Evolutionary conservation across 2,797 vertebrate genomes (phyloP).

Genomic region (Coilia nasus): DNA sequence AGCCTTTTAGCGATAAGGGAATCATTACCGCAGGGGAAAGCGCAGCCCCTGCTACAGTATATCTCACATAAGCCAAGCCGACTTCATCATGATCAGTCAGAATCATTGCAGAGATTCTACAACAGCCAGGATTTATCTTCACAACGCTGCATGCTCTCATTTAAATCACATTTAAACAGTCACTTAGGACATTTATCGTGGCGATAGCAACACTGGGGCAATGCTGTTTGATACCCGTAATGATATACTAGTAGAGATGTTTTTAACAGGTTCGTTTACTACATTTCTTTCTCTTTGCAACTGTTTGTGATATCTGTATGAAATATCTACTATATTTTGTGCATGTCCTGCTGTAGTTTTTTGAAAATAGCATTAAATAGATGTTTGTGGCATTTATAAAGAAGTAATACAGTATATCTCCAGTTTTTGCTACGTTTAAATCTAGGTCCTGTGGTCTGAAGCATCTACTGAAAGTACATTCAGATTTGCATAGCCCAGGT

Average conservation of each 20-base stretch:
- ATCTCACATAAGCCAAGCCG: neutral
- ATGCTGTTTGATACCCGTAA: neutral
- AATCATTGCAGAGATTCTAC: neutral
- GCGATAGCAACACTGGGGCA: neutral
- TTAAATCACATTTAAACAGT: neutral
- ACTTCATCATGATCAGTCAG: neutral
- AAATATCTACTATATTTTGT: neutral
- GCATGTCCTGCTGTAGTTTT: neutral
- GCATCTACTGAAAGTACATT: neutral
- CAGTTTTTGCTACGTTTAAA: neutral
- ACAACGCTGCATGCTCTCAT: neutral
- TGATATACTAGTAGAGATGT: neutral
- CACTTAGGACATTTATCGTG: neutral
- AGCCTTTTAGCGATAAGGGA: conserved; percentile 46
- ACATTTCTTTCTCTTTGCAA: too few species aligned
- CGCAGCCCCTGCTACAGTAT: neutral
- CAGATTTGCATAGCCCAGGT: neutral
- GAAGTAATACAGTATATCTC: neutral
- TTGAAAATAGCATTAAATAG: neutral
- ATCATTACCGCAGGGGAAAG: conserved; percentile 23
- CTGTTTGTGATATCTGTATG: neutral
- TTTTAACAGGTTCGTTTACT: neutral
- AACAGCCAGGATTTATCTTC: neutral
- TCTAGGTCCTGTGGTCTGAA: neutral
- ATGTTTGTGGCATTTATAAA: neutral